A percentile compares a stretch with the other conserved stretches of the same genome.
Conservation (phyloP, 53 echinoderm and acorn worm genomes). For the Echinometra lucunter region DNA sequence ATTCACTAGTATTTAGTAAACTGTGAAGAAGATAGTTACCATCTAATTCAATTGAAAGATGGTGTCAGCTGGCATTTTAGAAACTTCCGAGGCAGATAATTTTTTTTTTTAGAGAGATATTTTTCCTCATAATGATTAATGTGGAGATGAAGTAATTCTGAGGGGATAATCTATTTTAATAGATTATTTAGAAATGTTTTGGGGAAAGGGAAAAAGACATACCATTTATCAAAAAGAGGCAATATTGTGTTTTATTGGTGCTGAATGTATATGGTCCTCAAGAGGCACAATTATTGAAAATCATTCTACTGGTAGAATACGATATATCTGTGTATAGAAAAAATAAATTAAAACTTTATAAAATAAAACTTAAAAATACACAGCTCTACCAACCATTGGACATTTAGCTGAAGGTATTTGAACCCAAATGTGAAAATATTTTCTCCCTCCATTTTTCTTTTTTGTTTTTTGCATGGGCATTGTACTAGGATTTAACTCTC, state of each 20-base stretch:
- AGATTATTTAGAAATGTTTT: too few species aligned
- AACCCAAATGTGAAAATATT: too few species aligned
- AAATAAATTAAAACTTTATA: too few species aligned
- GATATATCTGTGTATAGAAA: too few species aligned
- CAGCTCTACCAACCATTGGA: neutral
- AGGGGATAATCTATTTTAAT: neutral
- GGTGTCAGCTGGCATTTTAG: neutral
- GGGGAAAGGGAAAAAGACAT: neutral
- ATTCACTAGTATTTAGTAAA: neutral
- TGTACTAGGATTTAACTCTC: too few species aligned
- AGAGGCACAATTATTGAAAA: neutral
- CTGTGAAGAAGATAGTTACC: neutral
- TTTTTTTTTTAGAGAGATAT: neutral
- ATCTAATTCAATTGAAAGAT: neutral
- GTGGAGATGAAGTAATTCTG: neutral
- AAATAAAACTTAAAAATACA: neutral
- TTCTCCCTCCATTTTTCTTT: too few species aligned
- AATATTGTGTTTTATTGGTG: neutral
- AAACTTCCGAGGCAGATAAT: neutral
- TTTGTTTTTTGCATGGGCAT: too few species aligned
- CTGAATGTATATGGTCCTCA: neutral
- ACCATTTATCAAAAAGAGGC: too few species aligned
- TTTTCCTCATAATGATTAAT: neutral
- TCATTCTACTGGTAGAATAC: too few species aligned
- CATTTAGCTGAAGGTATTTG: neutral